phyloP scores from a whole-genome alignment of 1,140 invertebrate genomes.

The Lethrus apterus region DNA sequence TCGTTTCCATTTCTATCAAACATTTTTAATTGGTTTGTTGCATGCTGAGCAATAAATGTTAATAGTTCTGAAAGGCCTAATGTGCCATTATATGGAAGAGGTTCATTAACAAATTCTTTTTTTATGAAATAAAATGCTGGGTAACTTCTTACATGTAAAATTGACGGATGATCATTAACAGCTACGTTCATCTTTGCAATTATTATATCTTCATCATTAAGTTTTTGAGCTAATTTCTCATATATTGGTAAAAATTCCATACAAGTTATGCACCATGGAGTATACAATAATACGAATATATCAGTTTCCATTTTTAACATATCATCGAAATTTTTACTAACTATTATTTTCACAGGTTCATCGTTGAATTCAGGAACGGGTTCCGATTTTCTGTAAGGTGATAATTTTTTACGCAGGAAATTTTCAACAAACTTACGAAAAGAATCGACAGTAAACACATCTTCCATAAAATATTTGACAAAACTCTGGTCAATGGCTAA shows the following conservation, averaged over 20 bases:
- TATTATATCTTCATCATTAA: conserved; percentile 72
- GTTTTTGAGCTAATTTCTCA: conserved; percentile 86
- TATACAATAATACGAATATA: conserved; percentile 92
- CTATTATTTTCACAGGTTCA: conserved; percentile 71
- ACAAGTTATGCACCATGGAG: conserved; percentile 97
- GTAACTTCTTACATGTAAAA: conserved; percentile 80
- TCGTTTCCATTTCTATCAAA: conserved; percentile 77
- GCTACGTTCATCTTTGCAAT: conserved; percentile 97
- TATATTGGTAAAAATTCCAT: conserved; percentile 86
- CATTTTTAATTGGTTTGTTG: conserved; percentile 75
- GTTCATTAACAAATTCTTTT: conserved; percentile 68
- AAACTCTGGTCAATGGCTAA: conserved; percentile 68
- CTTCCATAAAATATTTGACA: conserved; percentile 81
- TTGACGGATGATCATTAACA: conserved; percentile 86
- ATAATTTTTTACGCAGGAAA: conserved; percentile 69
- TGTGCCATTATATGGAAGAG: conserved; percentile 82
- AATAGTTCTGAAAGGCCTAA: conserved; percentile 82
- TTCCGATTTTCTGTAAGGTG: conserved; percentile 92
- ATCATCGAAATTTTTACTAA: conserved; percentile 93
- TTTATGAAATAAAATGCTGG: conserved; percentile 92
- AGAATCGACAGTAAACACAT: conserved; percentile 81
- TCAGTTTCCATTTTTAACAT: conserved; percentile 87
- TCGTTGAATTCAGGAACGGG: conserved; percentile 75
- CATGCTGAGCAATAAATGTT: conserved; percentile 87
- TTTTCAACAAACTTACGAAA: conserved; percentile 81